Evolutionary conservation across 2,113 vertebrate species (phyloP), one percentile per base, ranked within the genome.

Genomic region (Chascanopsetta lugubris): DNA sequence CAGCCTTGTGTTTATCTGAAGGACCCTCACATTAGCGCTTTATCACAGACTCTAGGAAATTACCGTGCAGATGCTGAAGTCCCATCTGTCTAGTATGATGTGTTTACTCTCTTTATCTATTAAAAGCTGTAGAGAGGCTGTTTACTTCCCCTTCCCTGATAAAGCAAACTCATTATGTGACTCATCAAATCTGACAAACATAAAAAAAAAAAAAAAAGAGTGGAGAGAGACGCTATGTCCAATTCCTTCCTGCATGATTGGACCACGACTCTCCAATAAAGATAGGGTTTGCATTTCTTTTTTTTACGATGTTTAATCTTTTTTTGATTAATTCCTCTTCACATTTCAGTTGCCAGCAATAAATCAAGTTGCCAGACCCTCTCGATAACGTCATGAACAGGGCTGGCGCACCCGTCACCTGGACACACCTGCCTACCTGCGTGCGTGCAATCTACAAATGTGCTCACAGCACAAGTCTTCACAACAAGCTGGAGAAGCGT

Each of bases 1-100:
- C 53, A 64, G 59, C 51, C 45, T 42, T 48, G 83, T 72, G 54
- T 65, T 80, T 66, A 71, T 76, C 63, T 75, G 48, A 73, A 78
- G 38, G 69, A 57, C 67, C 45, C 51, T 50, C 29, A 50, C n/a
- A 70, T 69, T 59, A 63, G 51, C 48, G 40, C 68, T 75, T 63
- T 22, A 70, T 69, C 59, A 62, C 67, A 59, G 49, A 48, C 18
- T 65, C 9, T 5, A 49, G 59, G n/a, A 65, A 66, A 69, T 65
- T 22, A 48, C 27, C 50, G 22, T 15, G 47, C 53, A 46, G 38
- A 25, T 15, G 47, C 53, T 42, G 38, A 8, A n/a, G 47, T 67
- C 43, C 36, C 50, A 55, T 77, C 46, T 51, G 61, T 22, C 61
- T 21, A 20, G 26, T 40, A 48, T 32, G 54, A 81, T 51, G 24